phyloP scores from a whole-genome alignment of 1,140 invertebrate species.

The Papilio machaon region DNA sequence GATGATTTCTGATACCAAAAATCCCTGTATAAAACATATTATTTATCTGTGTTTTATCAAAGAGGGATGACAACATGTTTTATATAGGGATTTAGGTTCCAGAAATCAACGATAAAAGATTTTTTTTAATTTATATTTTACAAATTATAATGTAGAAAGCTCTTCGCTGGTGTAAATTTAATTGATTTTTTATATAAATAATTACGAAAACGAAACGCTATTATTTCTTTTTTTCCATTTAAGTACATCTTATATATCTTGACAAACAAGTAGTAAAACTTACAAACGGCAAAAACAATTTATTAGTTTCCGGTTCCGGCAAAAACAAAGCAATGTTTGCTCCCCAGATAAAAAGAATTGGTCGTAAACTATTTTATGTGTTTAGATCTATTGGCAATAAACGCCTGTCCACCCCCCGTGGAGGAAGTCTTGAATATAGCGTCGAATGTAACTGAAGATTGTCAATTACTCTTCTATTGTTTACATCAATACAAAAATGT shows the following conservation, averaged over 20 bases:
- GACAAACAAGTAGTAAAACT: slow-evolving; percentile 2
- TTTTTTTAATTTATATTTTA: no score
- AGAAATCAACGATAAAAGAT: no score
- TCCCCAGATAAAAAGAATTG: slow-evolving; percentile 12
- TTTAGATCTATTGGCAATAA: slow-evolving; percentile 1
- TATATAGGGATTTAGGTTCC: no score
- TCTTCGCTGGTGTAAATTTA: no score
- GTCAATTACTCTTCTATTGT: neutral
- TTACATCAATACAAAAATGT: no score
- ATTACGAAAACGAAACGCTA: no score
- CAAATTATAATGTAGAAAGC: no score
- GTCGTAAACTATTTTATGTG: slow-evolving; percentile 30
- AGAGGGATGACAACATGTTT: no score
- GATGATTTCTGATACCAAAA: no score
- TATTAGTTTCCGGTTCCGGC: neutral
- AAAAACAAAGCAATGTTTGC: slow-evolving; percentile 24
- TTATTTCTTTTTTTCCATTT: neutral
- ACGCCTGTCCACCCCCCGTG: slow-evolving; percentile 9
- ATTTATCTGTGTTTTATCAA: no score
- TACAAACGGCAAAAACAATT: slow-evolving; percentile 8
- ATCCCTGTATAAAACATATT: no score
- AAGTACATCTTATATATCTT: neutral
- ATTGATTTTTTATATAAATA: no score
- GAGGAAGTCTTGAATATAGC: slow-evolving; percentile 12
- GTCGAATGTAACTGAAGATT: neutral